A percentile compares a stretch with the other conserved stretches of the same genome.
These are phyloP conservation scores for Eilema griseolum DNA, from an alignment of 2,888 invertebrate genomes.

Conservation along the genomic window DNA sequence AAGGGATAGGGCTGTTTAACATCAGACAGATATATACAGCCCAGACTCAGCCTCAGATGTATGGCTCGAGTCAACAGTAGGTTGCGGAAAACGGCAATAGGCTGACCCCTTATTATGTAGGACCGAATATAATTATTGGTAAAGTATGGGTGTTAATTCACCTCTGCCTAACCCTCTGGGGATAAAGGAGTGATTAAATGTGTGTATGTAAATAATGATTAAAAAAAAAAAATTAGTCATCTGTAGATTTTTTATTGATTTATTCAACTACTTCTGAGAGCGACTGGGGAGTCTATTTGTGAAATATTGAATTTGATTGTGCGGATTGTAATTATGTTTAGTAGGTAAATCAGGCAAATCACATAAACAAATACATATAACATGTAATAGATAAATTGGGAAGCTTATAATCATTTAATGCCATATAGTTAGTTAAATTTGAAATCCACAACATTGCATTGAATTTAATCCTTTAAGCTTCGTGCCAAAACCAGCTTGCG, in stretches of 20 bases:
- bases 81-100: too few species aligned
- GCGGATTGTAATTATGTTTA: neutral
- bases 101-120: too few species aligned
- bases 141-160: too few species aligned
- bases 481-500: conserved; percentile 42
- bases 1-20: too few species aligned
- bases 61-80: too few species aligned
- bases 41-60: too few species aligned
- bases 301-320: neutral
- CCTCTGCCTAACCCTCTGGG: too few species aligned
- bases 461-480: conserved; percentile 6
- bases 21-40: too few species aligned
- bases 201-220: too few species aligned
- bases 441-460: neutral
- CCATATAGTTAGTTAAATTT: neutral
- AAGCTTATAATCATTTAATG: neutral
- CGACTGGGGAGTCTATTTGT: neutral
- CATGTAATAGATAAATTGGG: neutral
- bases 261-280: too few species aligned
- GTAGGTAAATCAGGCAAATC: neutral
- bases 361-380: neutral
- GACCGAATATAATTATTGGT: too few species aligned
- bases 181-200: too few species aligned
- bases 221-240: neutral
- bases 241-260: neutral